Evolutionary conservation across 1,140 invertebrate genomes (phyloP).

Genomic region (Drosophila setifemur): DNA sequence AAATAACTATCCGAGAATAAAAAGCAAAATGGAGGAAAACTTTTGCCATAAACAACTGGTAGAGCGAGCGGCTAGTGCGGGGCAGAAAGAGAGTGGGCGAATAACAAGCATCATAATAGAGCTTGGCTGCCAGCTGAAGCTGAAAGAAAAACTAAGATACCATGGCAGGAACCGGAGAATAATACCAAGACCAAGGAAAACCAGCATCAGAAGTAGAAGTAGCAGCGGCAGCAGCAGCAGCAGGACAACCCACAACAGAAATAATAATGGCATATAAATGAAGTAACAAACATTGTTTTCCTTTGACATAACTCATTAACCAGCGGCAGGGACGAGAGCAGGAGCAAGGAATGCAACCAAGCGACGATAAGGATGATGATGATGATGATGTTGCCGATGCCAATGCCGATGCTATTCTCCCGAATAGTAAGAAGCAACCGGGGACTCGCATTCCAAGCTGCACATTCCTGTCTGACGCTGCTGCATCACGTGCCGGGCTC

Average conservation of each 20-base stretch:
- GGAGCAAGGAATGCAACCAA: slow-evolving; percentile 30
- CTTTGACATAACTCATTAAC: slow-evolving; percentile 80
- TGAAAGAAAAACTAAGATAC: slow-evolving; percentile 48
- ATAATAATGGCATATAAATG: slow-evolving; percentile 80
- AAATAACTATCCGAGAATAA: slow-evolving; percentile 29
- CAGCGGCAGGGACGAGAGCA: slow-evolving; percentile 52
- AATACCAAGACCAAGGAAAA: slow-evolving; percentile 10
- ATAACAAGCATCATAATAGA: slow-evolving; percentile 74
- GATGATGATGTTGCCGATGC: background rate
- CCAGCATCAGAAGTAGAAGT: background rate
- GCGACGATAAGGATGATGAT: slow-evolving; percentile 15
- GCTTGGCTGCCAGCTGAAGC: slow-evolving; percentile 28
- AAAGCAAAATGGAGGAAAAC: slow-evolving; percentile 55
- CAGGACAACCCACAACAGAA: slow-evolving; percentile 66
- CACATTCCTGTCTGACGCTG: slow-evolving; percentile 31
- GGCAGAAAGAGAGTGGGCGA: slow-evolving; percentile 23
- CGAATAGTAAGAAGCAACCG: background rate
- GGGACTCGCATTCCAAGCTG: slow-evolving; percentile 25
- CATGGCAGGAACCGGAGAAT: slow-evolving; percentile 26
- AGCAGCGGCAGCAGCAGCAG: slow-evolving; percentile 1
- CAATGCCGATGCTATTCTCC: slow-evolving; percentile 15
- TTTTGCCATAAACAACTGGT: slow-evolving; percentile 70
- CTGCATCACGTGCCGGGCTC: slow-evolving; percentile 34
- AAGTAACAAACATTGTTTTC: slow-evolving; percentile 80
- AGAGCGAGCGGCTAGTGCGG: background rate